phyloP scores from a whole-genome alignment of 1,140 invertebrate genomes.

The Apis dorsata region DNA sequence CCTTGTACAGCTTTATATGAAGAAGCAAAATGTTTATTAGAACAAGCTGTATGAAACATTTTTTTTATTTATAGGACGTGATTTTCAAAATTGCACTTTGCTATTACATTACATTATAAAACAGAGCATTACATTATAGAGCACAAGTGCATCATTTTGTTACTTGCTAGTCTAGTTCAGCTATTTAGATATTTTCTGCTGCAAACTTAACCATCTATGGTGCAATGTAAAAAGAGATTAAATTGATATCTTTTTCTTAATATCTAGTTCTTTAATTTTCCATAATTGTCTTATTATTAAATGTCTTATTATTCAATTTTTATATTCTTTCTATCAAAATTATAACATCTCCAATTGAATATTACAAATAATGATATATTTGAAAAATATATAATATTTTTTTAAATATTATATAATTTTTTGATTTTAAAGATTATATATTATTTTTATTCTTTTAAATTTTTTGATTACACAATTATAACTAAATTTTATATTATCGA shows the following conservation, averaged over 20 bases:
- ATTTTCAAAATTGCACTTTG: constrained; percentile 3
- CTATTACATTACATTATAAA: background rate
- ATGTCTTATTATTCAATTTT: constrained; percentile 32
- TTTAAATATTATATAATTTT: background rate
- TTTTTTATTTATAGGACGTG: constrained; percentile 29
- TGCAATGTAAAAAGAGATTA: constrained; percentile 47
- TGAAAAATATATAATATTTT: background rate
- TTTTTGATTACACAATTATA: background rate
- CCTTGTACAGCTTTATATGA: constrained; percentile 75
- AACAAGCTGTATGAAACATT: constrained; percentile 63
- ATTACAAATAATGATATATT: background rate
- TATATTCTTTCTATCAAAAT: background rate
- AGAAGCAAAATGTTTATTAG: constrained; percentile 74
- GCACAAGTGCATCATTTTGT: constrained; percentile 35
- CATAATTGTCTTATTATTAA: background rate
- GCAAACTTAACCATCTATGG: constrained; percentile 4
- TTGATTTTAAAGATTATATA: background rate
- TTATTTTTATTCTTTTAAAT: background rate
- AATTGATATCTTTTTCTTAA: constrained; percentile 48
- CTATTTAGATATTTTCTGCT: constrained; percentile 21
- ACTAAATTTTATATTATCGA: background rate
- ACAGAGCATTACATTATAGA: background rate
- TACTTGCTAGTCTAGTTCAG: constrained; percentile 29
- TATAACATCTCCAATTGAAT: background rate
- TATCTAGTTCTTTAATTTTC: constrained; percentile 27